Conservation (phyloP, 2,113 vertebrate species). For the Pogonocichla stellata region DNA sequence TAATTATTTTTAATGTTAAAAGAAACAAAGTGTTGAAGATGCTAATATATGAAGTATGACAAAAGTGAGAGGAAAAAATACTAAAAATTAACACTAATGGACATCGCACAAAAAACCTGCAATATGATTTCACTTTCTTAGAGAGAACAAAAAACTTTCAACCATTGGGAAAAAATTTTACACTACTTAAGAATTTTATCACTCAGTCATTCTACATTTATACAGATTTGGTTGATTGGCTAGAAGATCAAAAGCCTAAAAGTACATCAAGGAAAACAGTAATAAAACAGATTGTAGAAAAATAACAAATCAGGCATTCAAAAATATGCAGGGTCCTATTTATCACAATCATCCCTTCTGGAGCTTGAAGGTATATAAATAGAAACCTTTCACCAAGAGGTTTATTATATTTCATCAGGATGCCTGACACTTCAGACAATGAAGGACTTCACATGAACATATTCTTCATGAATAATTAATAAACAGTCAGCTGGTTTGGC, state of each 20-base stretch:
- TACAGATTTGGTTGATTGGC: background rate
- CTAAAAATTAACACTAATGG: background rate
- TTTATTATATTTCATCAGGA: constrained; percentile 14
- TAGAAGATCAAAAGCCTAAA: constrained; percentile 1
- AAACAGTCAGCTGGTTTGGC: background rate
- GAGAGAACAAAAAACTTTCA: background rate
- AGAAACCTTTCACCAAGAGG: background rate
- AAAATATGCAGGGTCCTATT: background rate
- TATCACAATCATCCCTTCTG: background rate
- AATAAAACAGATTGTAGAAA: constrained; percentile 8
- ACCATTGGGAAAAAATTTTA: background rate
- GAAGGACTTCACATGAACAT: background rate
- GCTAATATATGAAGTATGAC: background rate
- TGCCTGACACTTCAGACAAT: constrained; percentile 23
- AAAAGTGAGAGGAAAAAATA: background rate
- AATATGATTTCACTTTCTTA: background rate
- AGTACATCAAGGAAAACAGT: constrained; percentile 1
- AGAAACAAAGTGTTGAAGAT: background rate
- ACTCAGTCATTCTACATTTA: background rate
- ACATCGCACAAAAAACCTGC: background rate
- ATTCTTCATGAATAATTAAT: constrained; percentile 31
- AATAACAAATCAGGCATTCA: background rate
- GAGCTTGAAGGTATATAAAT: background rate
- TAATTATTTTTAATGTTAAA: background rate
- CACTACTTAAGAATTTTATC: background rate